Conservation (phyloP, 2,113 vertebrate genomes). For the Amazona guildingii region DNA sequence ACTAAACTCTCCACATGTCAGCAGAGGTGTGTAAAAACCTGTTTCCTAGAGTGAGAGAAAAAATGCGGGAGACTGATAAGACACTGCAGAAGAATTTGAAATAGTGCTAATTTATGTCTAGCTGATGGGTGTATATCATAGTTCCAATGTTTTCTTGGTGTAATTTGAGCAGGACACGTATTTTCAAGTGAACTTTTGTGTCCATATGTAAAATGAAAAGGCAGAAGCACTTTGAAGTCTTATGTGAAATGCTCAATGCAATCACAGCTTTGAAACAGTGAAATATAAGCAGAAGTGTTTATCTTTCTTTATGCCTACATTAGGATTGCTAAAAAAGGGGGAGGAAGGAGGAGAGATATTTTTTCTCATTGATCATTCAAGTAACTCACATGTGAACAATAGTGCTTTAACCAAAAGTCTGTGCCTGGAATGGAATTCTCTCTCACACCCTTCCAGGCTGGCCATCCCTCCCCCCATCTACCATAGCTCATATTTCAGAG, state of each 20-base stretch:
- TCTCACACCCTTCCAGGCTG: neutral
- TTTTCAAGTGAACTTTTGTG: neutral
- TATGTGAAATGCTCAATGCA: neutral
- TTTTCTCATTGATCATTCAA: neutral
- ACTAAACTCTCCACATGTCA: neutral
- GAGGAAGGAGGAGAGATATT: neutral
- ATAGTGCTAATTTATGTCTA: neutral
- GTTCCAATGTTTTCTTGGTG: neutral
- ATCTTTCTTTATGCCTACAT: neutral
- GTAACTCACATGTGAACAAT: neutral
- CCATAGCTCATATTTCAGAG: conserved; percentile 42
- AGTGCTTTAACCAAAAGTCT: conserved; percentile 3
- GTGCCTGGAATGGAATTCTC: conserved; percentile 25
- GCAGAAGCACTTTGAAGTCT: neutral
- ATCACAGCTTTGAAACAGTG: neutral
- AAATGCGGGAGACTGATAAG: neutral
- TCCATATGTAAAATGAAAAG: neutral
- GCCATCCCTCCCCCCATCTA: neutral
- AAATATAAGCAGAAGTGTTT: neutral
- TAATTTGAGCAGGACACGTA: neutral
- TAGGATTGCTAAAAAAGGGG: neutral
- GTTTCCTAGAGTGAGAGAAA: neutral
- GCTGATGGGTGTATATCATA: neutral
- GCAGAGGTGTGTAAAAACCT: neutral
- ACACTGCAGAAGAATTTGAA: neutral